Base-by-base conservation (phyloP, 2,888 invertebrate genomes). In the Nymphalis c-album region DNA sequence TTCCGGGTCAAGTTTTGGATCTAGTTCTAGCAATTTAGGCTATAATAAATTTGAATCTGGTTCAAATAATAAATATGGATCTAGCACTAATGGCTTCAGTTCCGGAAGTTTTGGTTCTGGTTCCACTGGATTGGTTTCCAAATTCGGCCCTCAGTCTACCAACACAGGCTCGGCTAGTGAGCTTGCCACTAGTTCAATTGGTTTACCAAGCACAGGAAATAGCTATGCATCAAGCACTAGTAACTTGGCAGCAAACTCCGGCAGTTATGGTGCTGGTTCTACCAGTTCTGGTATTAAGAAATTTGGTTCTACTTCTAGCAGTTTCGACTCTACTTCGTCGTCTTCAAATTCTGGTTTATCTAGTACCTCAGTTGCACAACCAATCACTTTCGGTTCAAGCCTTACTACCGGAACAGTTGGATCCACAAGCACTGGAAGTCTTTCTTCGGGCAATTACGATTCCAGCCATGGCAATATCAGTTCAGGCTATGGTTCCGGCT, bases 401-500 rank as follows among this genome's bases (percentile, higher is more conserved):
- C 47, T 53, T 45, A 47, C 65, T 17, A n/a, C 51, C 20, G 53
- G 35, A 45, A 22, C 55, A 13, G 13, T 45, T 31, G 60, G 35
- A 35, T 60, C 35, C 45, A 20, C 46, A 31, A 55, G 17, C 47
- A 57, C 55, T 18, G 57, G 46, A 47, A 31, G 60, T 22, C 20
- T 59, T 51, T 46, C 55, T 48, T 50, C 61, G n/a, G 18, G 18
- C 50, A 47, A 58, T 50, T 26, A 40, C n/a, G 53, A n/a, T n/a
- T n/a, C n/a, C n/a, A n/a, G 59, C 55, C 40, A 31, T 20, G 57
- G 31, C 51, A 60, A 13, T 20, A 22, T 61, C 22, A 51, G 48
- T 55, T 66, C 64, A n/a, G 59, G 67, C 8, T 70, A 53, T n/a
- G 61, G 63, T 45, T 50, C 67, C 17, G 60, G 59, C 20, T 60